Base-by-base conservation (phyloP, 2,888 invertebrate species). In the Thera britannica region DNA sequence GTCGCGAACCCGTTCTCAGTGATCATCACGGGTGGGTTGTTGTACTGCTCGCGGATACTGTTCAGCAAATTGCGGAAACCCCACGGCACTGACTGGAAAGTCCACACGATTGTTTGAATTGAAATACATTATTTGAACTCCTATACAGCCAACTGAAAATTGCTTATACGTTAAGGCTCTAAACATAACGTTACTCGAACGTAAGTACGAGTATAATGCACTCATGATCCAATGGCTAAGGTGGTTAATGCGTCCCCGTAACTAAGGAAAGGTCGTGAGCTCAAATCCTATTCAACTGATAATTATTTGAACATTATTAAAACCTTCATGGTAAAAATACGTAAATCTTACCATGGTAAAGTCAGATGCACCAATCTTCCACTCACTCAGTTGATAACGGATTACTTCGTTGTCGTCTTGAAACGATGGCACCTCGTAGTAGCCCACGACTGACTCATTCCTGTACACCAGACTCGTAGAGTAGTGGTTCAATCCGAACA, bases 1-100 rank as follows among this genome's bases (percentile, higher is more conserved):
- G 79, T 80, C 0, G 83, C 73, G 54, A 79, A 81, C 0, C 95
- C 95, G 75, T 95, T 95, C 80, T 96, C 96, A 0, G 94, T 94
- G 0, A 95, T 85, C 57, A 89, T 90, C 12, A 96, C 86, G 46
- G 91, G 80, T 0, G 94, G 93, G 80, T 95, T 94, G 58, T 89
- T 87, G 77, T 94, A 94, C 8, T 88, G 83, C 2, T 87, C 77
- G 69, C 89, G 87, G 54, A 94, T 84, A 71, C 94, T 90, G 11
- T 89, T 90, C 5, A 96, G 78, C 6, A 95, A 69, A 59, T 94
- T 94, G 70, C 92, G 83, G 66, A 96, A 90, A 1, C 95, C 95
- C 90, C 94, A 93, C 0, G 95, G 95, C 2, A 92, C 75, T 3
- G 72, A 75, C 79, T 79, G 74, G 38, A 2, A 5, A 38, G 38